Base-by-base conservation (phyloP, 2,113 vertebrate genomes). In the Gorsachius goisagi region DNA sequence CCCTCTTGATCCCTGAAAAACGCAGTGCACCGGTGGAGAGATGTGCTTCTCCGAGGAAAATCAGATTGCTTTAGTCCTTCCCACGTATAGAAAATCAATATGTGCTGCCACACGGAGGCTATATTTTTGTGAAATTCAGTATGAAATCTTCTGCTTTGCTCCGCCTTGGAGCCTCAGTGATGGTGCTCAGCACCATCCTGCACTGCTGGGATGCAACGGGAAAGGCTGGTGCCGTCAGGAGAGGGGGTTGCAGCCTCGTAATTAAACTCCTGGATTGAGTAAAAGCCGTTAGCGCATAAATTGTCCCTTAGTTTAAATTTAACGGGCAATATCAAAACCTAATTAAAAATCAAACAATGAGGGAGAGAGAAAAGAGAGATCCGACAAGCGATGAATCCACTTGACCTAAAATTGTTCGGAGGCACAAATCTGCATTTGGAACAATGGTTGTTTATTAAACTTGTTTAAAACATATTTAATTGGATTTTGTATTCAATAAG, bases 21-120 rank as follows among this genome's bases (percentile, higher is more conserved):
- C 1, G 1, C 0, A 0, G 13, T 14, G 20, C 17, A 4, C 15
- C 1, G 3, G 11, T 33, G 71, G 45, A 28, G 71, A 72, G 21
- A 9, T 17, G 32, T 47, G 52, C 9, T 69, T 49, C 50, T 72
- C 41, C 0, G 3, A 49, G 60, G 60, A 64, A 73, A 74, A 50
- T 32, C 27, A 6, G 14, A 11, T 19, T 47, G 37, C 20, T 28
- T 2, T 37, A 35, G 27, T 32, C 75, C 47, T 50, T 66, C 63
- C 41, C 47, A 5, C 1, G 0, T 20, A 6, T 2, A 24, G 69
- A 15, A 50, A 50, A 72, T 13, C 41, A 17, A 17, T 37, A 15
- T 1, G 6, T 33, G 41, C 53, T 68, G 82, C 26, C 26, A 4
- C 1, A 2, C 6, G 19, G 28, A 19, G 13, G 8, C 14, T 23